Conservation (phyloP, 2,113 vertebrate species). For the Neodontobutis hainanensis region DNA sequence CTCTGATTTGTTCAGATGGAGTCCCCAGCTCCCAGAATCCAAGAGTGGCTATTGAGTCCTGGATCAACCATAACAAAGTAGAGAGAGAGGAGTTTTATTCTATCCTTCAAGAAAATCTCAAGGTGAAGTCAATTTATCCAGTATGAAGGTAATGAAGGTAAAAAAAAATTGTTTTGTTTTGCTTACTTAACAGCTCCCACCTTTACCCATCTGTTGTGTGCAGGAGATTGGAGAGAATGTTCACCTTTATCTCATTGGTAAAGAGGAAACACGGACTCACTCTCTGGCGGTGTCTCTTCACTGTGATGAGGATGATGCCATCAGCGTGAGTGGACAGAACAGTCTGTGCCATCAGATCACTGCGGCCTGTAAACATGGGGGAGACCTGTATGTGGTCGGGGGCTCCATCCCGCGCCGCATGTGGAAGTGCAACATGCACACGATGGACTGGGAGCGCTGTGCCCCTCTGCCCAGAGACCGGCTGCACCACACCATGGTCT, state of each 20-base stretch:
- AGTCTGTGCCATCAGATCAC: slow-evolving; percentile 98
- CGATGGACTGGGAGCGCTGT: slow-evolving; percentile 98
- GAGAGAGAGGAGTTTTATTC: slow-evolving; percentile 90
- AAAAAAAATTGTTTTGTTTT: too few species aligned
- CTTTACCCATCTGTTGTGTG: neutral
- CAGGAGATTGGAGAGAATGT: slow-evolving; percentile 98
- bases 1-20: slow-evolving; percentile 82
- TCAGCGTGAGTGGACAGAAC: slow-evolving; percentile 96
- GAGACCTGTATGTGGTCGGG: slow-evolving; percentile 94
- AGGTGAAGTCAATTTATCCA: slow-evolving; percentile 77
- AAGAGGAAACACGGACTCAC: slow-evolving; percentile 94
- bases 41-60: slow-evolving; percentile 88
- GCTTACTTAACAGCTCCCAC: neutral
- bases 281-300: slow-evolving; percentile 94
- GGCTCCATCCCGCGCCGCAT: slow-evolving; percentile 97
- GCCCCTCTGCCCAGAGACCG: slow-evolving; percentile 94
- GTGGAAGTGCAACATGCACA: slow-evolving; percentile 99
- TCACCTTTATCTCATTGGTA: slow-evolving; percentile 97
- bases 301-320: slow-evolving; percentile 91
- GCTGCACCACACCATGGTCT: slow-evolving; percentile 95
- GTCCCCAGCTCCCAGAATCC: slow-evolving; percentile 97
- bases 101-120: slow-evolving; percentile 88
- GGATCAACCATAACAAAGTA: slow-evolving; percentile 97
- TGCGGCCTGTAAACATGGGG: slow-evolving; percentile 94
- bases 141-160: neutral